Base-by-base conservation (phyloP, 2,113 vertebrate species). In the Stegostoma tigrinum region DNA sequence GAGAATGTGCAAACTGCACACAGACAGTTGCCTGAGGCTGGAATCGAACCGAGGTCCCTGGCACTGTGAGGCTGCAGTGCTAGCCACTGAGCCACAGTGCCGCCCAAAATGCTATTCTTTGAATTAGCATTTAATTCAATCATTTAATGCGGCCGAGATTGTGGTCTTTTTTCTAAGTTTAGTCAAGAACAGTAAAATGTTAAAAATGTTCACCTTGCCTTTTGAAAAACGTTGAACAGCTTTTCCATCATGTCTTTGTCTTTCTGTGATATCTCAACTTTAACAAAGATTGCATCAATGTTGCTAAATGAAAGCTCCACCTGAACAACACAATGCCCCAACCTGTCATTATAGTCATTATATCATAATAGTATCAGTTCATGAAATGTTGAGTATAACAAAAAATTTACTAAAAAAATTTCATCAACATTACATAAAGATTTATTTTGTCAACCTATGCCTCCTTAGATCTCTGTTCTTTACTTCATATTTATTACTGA, bases 321-420 rank as follows among this genome's bases (percentile, higher is more conserved):
- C 34, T 98, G 97, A 95, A 98, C 96, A 95, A 99, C 98, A 95
- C 98, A 98, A 95, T 96, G 97, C 96, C 97, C 96, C 96, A 99
- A 97, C 96, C 99, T 99, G 24, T 75, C 38, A 95, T 55, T 96
- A 42, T n/a, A n/a, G n/a, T n/a, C n/a, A 94, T 94, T 38, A 67
- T 21, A 38, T 42, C 67, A 7, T 12, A 94, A 67, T 66, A 42
- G 19, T 38, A 66, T 38, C 21, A 68, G 38, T 93, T 15, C 30
- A 94, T 94, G 21, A 68, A 68, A 94, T 68, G 38, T 42, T 66
- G 38, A 21, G 3, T 7, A 21, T 68, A 72, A 30, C 93, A 48
- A 95, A 23, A 95, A 42, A 42, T 68, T 67, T 99, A 80, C 78
- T 38, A 80, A 80, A 15, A 70, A 70, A 48, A 95, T 10, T 95